Base-by-base conservation (phyloP, 2,888 invertebrate genomes). In the Eupithecia insigniata region DNA sequence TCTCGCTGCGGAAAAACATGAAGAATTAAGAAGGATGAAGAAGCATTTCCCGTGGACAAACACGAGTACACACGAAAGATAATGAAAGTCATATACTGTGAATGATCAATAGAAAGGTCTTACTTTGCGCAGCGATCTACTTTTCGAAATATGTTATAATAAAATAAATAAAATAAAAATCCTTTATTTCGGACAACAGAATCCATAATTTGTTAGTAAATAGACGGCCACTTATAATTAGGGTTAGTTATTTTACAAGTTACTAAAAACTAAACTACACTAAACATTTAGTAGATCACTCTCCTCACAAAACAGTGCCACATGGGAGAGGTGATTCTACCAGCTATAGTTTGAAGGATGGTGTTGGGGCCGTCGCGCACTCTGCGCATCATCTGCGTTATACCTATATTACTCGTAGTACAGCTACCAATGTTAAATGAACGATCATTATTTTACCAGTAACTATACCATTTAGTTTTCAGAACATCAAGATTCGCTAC, bases 1-100 rank as follows among this genome's bases (percentile, higher is more conserved):
- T 94, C 93, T 51, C 93, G 88, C 84, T 92, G 87, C 82, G 84
- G 77, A 66, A 77, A 51, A 76, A 61, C 30, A n/a, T 14, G 2
- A 60, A 30, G 18, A 60, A 46, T 46, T 46, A 46, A 7, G 43
- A 18, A 43, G 18, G 5, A 39, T 16, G 46, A n/a, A 46, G 7
- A 46, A 46, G 46, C n/a, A 46, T 46, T 43, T 18, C 36, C 12
- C 16, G 6, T 18, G 6, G 18, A 16, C 18, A 12, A 18, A 16
- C 39, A 43, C 1, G 39, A 43, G 1, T 36, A 36, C 36, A 43
- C 16, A 18, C 5, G 39, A 43, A 43, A 46, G 1, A 7, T 46
- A 7, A 43, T 43, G 43, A 18, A 46, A 18, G 43, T 18, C 8
- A 46, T 10, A 2, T 18, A 43, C 4, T n/a, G n/a, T n/a, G 43